Evolutionary conservation across 1,140 invertebrate species (phyloP).

Genomic region (Eueides isabella): DNA sequence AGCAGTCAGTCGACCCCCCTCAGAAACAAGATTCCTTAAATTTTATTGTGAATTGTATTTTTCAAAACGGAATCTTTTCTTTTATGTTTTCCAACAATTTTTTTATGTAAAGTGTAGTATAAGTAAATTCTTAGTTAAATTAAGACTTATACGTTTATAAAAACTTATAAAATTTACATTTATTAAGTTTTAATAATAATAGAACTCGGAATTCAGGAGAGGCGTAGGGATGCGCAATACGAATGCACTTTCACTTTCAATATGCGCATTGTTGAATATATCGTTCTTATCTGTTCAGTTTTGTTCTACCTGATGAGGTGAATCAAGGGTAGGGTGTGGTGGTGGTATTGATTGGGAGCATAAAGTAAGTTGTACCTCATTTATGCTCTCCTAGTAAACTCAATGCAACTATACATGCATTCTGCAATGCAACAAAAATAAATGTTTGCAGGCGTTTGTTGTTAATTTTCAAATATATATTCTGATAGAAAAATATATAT

Average conservation of each 20-base stretch:
- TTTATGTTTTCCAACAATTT: too few species aligned
- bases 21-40: too few species aligned
- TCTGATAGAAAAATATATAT: too few species aligned
- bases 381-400: neutral
- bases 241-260: slow-evolving; percentile 7
- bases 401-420: neutral
- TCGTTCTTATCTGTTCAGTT: neutral
- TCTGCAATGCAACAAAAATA: neutral
- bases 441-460: neutral
- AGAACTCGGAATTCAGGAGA: too few species aligned
- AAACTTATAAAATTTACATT: too few species aligned
- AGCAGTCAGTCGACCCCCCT: too few species aligned
- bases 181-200: too few species aligned
- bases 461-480: neutral
- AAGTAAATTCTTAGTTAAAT: too few species aligned
- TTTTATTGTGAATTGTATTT: too few species aligned
- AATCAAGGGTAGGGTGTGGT: neutral
- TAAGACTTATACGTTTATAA: too few species aligned
- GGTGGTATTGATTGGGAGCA: neutral
- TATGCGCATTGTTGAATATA: neutral
- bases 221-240: neutral
- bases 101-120: too few species aligned
- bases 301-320: neutral
- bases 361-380: neutral
- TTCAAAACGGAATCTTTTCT: too few species aligned